phyloP scores from a whole-genome alignment of 2,797 vertebrate genomes.

The Amniataba percoides region DNA sequence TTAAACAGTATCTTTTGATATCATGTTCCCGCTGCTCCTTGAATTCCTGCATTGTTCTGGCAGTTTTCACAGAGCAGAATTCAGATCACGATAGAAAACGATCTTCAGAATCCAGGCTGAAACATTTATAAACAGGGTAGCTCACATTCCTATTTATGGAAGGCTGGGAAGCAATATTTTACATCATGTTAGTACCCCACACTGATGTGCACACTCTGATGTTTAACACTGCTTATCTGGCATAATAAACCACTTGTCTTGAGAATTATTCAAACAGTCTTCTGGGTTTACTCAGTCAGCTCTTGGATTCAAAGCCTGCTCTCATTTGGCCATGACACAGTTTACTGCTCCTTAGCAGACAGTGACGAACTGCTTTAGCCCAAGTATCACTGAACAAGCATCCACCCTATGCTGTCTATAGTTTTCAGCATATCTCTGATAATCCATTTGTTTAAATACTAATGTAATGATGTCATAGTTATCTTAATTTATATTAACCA shows the following conservation, averaged over 20 bases:
- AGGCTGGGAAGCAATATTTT: too few relatives aligned
- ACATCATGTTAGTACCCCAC: background rate
- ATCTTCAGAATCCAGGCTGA: background rate
- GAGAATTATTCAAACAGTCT: background rate
- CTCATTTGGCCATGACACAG: background rate
- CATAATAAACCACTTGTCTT: background rate
- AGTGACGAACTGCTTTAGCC: background rate
- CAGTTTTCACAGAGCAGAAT: background rate
- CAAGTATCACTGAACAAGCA: background rate
- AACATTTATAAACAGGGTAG: background rate
- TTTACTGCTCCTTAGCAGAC: background rate
- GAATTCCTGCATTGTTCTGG: background rate
- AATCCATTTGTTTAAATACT: too few relatives aligned
- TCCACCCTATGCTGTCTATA: background rate
- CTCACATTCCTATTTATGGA: background rate
- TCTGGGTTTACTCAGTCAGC: background rate
- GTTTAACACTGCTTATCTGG: background rate
- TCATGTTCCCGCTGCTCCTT: background rate
- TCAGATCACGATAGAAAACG: background rate
- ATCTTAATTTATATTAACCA: too few relatives aligned
- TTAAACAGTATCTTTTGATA: background rate
- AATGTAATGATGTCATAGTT: too few relatives aligned
- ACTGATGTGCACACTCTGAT: background rate
- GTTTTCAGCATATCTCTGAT: too few relatives aligned
- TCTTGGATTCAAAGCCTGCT: background rate